phyloP scores from a whole-genome alignment of 1,140 invertebrate species.

The Aphidius ervi region DNA sequence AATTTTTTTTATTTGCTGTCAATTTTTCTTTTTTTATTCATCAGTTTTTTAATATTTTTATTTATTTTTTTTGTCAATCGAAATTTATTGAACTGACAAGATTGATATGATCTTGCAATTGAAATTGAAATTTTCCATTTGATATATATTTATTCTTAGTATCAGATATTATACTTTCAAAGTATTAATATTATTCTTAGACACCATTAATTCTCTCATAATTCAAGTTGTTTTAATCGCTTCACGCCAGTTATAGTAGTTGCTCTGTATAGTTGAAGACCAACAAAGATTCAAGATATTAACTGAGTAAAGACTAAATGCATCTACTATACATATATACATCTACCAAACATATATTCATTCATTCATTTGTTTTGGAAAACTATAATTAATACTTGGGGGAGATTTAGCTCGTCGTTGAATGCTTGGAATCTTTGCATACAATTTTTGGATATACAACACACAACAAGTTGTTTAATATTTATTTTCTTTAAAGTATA shows the following conservation, averaged over 20 bases:
- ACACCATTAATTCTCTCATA: slow-evolving; percentile 36
- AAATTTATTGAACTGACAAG: slow-evolving; percentile 1
- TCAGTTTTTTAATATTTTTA: not conserved
- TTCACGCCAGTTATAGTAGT: too few relatives aligned
- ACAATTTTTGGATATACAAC: too few relatives aligned
- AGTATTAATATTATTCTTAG: slow-evolving; percentile 26
- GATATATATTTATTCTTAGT: slow-evolving; percentile 26
- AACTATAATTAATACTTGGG: slow-evolving; percentile 38
- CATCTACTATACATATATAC: too few relatives aligned
- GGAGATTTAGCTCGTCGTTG: slow-evolving; percentile 8
- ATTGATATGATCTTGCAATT: slow-evolving; percentile 8
- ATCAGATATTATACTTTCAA: slow-evolving; percentile 31
- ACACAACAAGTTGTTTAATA: too few relatives aligned
- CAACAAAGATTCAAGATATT: slow-evolving; percentile 34
- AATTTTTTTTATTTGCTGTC: slow-evolving; percentile 5
- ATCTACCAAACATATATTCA: not conserved
- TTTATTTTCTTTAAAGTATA: too few relatives aligned
- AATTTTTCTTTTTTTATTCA: not conserved
- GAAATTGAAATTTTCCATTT: not conserved
- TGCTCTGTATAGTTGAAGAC: not conserved
- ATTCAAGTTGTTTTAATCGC: slow-evolving; percentile 24
- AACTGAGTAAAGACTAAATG: slow-evolving; percentile 27
- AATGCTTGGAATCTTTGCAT: too few relatives aligned
- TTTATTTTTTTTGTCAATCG: not conserved
- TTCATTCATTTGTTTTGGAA: slow-evolving; percentile 10